These are phyloP conservation scores for Cryptoblepharus egeriae DNA, from an alignment of 2,797 vertebrate genomes.

Conservation along the genomic window DNA sequence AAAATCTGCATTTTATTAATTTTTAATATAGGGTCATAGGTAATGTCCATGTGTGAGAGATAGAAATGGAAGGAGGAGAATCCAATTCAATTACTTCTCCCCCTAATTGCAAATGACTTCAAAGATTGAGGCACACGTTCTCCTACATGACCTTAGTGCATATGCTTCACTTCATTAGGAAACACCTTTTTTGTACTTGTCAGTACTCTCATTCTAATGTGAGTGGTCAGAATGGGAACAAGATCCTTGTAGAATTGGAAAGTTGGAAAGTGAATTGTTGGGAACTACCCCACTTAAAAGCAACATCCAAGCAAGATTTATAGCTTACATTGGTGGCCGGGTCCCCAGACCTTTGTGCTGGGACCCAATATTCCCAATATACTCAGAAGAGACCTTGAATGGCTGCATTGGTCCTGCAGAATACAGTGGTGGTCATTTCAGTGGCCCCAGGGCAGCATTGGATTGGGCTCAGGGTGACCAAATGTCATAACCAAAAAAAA, in stretches of 20 bases:
- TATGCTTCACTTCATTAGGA: constrained; percentile 72
- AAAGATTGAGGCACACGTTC: constrained; percentile 71
- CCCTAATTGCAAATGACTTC: constrained; percentile 75
- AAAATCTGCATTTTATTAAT: constrained; percentile 76
- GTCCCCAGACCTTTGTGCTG: not conserved
- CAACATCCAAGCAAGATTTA: not conserved
- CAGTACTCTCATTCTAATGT: constrained; percentile 53
- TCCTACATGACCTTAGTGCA: constrained; percentile 71
- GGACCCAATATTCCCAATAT: not conserved
- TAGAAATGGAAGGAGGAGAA: constrained; percentile 70
- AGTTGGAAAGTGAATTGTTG: not conserved
- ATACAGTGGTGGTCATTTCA: too few relatives aligned
- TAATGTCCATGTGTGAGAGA: constrained; percentile 73
- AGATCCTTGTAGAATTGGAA: constrained; percentile 17
- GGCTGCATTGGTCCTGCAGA: too few relatives aligned
- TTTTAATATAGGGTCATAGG: constrained; percentile 74
- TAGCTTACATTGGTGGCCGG: not conserved
- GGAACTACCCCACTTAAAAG: not conserved
- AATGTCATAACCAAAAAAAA: too few relatives aligned
- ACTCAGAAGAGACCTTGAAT: too few relatives aligned
- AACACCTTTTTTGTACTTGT: constrained; percentile 66
- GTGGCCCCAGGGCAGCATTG: too few relatives aligned
- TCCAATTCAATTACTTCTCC: constrained; percentile 69
- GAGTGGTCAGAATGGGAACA: constrained; percentile 18
- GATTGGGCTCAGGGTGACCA: too few relatives aligned